These are phyloP conservation scores for Choloepus didactylus DNA, from an alignment of 2,797 vertebrate species.

Conservation along the genomic window DNA sequence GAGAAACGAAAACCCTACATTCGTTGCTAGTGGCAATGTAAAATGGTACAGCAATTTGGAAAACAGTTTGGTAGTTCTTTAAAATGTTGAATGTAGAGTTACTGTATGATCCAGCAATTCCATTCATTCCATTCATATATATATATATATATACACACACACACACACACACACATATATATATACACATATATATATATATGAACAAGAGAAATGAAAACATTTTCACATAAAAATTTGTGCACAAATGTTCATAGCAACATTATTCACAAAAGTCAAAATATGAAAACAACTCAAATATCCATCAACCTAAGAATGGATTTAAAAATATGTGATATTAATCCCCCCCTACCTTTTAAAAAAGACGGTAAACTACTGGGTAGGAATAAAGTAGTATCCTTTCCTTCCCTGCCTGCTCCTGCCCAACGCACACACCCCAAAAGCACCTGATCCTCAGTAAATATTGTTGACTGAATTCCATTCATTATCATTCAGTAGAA, in stretches of 20 bases:
- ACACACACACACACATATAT: too few relatives aligned
- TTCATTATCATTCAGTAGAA: constrained; percentile 4
- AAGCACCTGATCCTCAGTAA: neutral
- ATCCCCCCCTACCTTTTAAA: neutral
- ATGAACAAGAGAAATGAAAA: neutral
- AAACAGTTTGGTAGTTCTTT: neutral
- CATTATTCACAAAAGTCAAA: neutral
- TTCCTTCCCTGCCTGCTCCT: neutral
- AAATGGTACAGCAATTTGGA: neutral
- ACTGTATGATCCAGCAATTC: neutral
- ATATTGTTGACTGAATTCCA: neutral
- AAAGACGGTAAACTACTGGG: constrained; percentile 13
- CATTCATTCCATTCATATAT: neutral
- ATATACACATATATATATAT: too few relatives aligned
- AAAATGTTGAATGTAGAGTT: constrained; percentile 7
- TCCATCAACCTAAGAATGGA: neutral
- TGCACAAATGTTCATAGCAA: neutral
- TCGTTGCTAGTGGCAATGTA: neutral
- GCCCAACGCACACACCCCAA: neutral
- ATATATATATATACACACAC: too few relatives aligned
- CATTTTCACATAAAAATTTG: neutral
- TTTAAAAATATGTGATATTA: neutral
- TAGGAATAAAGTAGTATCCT: neutral
- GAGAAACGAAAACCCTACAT: neutral
- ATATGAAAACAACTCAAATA: constrained; percentile 30